These are phyloP conservation scores for Phlogophora meticulosa DNA, from an alignment of 2,888 invertebrate species.

Conservation along the genomic window DNA sequence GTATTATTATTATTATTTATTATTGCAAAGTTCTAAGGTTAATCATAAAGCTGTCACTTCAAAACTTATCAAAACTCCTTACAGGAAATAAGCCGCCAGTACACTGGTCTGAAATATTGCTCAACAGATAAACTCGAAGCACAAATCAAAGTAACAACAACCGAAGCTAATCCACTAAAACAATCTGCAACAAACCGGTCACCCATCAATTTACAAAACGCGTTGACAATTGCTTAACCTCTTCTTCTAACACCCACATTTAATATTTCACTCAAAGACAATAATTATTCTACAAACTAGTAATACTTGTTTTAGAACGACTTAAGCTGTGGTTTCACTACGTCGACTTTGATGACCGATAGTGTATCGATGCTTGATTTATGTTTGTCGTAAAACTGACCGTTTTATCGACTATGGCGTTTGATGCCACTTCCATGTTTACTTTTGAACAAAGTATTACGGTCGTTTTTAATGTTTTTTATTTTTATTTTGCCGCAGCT, in stretches of 20 bases:
- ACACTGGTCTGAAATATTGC: slow-evolving; percentile 12
- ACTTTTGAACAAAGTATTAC: slow-evolving; percentile 72
- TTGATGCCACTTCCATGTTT: slow-evolving; percentile 76
- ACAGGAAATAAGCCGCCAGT: background rate
- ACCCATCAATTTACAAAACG: slow-evolving; percentile 35
- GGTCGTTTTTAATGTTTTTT: slow-evolving; percentile 55
- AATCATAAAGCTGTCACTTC: background rate
- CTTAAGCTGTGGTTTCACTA: slow-evolving; percentile 69
- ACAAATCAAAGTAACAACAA: slow-evolving; percentile 14
- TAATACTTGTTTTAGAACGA: slow-evolving; percentile 58
- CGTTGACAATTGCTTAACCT: slow-evolving; percentile 60
- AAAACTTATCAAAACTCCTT: background rate
- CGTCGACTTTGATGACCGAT: slow-evolving; percentile 71
- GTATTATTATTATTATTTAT: too few relatives aligned
- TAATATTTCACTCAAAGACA: slow-evolving; percentile 60
- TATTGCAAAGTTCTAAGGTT: too few relatives aligned
- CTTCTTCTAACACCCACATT: slow-evolving; percentile 45
- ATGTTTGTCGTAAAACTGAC: slow-evolving; percentile 83
- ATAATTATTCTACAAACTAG: slow-evolving; percentile 64
- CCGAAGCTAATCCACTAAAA: slow-evolving; percentile 8
- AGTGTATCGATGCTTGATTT: slow-evolving; percentile 85
- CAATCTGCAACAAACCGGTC: slow-evolving; percentile 31
- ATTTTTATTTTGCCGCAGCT: slow-evolving; percentile 59
- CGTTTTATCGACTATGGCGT: slow-evolving; percentile 80
- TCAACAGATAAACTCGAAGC: background rate